Conservation (phyloP, 2,113 vertebrate genomes). For the Natator depressus region DNA sequence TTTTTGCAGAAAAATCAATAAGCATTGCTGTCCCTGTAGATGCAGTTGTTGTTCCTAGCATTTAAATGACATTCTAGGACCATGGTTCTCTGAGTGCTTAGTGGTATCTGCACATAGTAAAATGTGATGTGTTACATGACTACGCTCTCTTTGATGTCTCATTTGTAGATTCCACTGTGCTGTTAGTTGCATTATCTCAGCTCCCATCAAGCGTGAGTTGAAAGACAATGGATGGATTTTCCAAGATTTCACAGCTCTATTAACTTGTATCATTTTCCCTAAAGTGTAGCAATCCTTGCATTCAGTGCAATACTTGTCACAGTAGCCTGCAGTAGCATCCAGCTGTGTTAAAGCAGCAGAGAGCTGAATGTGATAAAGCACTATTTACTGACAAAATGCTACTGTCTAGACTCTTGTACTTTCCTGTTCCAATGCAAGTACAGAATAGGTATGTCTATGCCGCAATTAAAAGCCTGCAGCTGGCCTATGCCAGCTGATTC, state of each 20-base stretch:
- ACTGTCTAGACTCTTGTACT: not conserved
- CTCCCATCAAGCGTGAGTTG: not conserved
- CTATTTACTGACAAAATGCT: not conserved
- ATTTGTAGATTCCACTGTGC: not conserved
- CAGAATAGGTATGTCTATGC: not conserved
- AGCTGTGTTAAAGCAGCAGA: not conserved
- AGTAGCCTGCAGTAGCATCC: not conserved
- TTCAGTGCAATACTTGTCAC: not conserved
- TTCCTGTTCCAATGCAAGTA: not conserved
- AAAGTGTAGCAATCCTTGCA: not conserved
- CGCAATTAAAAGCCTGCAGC: not conserved
- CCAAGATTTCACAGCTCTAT: not conserved
- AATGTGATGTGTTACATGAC: not conserved
- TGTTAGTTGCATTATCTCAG: not conserved
- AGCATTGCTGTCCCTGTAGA: not conserved
- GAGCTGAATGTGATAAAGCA: not conserved
- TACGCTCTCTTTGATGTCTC: not conserved
- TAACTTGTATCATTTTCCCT: not conserved
- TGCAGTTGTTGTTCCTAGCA: not conserved
- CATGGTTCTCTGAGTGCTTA: not conserved
- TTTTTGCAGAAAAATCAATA: not conserved
- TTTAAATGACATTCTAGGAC: not conserved
- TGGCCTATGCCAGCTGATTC: not conserved
- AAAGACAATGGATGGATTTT: slow-evolving; percentile 7
- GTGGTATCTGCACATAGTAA: not conserved